These are phyloP conservation scores for Urocitellus parryii DNA, from an alignment of 2,113 vertebrate genomes.

Conservation along the genomic window DNA sequence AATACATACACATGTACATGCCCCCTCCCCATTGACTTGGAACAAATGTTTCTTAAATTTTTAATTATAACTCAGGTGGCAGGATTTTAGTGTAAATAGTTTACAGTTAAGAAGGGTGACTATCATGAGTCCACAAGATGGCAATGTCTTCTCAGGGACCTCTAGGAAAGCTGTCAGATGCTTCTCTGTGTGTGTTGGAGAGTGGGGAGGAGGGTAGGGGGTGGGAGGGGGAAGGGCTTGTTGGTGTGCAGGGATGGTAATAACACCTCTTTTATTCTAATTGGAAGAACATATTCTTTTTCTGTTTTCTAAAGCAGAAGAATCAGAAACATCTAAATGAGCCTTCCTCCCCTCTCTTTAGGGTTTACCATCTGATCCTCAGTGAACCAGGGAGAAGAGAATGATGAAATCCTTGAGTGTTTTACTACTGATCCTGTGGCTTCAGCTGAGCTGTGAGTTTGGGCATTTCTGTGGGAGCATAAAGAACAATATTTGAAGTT, in stretches of 20 bases:
- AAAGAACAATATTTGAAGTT: background rate
- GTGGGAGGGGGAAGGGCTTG: background rate
- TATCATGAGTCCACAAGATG: slow-evolving; percentile 56
- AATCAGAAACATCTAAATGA: background rate
- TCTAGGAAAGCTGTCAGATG: background rate
- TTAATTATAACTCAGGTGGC: background rate
- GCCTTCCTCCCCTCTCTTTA: background rate
- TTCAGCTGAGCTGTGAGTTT: slow-evolving; percentile 70
- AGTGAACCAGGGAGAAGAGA: background rate
- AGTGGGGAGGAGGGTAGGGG: background rate
- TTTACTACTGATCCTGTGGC: slow-evolving; percentile 29
- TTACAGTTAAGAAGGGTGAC: background rate
- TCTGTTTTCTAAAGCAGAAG: background rate
- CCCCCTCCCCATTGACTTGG: background rate
- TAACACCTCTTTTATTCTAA: background rate
- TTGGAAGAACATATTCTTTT: background rate
- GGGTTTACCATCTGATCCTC: background rate
- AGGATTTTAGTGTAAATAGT: background rate
- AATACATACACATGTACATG: background rate
- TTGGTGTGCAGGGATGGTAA: background rate
- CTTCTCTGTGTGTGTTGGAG: background rate
- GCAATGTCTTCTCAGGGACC: slow-evolving; percentile 51
- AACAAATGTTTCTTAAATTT: background rate
- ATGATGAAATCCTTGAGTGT: background rate
- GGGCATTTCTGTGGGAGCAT: background rate